Base-by-base conservation (phyloP, 2,113 vertebrate species). In the Clarias macrocephalus region DNA sequence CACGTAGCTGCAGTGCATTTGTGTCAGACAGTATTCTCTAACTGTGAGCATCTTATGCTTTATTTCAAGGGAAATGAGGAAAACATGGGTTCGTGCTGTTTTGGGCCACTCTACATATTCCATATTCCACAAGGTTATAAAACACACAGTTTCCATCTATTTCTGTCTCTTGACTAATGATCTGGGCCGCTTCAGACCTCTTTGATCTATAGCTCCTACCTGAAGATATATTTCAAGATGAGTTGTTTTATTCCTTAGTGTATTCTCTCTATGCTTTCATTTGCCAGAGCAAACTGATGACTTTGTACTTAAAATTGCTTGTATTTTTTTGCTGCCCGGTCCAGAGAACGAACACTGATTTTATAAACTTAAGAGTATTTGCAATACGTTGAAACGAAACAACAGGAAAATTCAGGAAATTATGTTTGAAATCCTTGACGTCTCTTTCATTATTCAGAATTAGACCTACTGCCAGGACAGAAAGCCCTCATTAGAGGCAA, bases 201-300 rank as follows among this genome's bases (percentile, higher is more conserved):
- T 89, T 82, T 86, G 89, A 90, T 86, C 84, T 88, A 90, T 90
- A 54, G 89, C 84, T 86, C 77, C 80, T 88, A 88, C 89, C 82
- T 90, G 87, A 90, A 90, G 85, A 88, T 90, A 88, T 90, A 88
- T 86, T 90, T 88, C 89, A 88, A 90, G 84, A 84, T 85, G 87
- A 76, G 86, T 9, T 25, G 76, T 73, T 88, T 86, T 86, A 81
- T 86, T 86, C 80, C 83, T 86, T 75, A 83, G 86, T 86, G 63
- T 83, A 88, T 84, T 89, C 82, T 3, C 75, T 75, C 48, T 80
- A 83, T 62, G 59, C 81, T 70, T 86, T 88, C 80, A 88, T 88
- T 87, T 85, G 62, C 82, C n/a, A 25, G 65, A 59, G 52, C 86
- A 70, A 89, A 81, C 85, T 81, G 79, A 86, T 86, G 85, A 86